Base-by-base conservation (phyloP, 2,888 invertebrate genomes). In the Adelphocoris suturalis region DNA sequence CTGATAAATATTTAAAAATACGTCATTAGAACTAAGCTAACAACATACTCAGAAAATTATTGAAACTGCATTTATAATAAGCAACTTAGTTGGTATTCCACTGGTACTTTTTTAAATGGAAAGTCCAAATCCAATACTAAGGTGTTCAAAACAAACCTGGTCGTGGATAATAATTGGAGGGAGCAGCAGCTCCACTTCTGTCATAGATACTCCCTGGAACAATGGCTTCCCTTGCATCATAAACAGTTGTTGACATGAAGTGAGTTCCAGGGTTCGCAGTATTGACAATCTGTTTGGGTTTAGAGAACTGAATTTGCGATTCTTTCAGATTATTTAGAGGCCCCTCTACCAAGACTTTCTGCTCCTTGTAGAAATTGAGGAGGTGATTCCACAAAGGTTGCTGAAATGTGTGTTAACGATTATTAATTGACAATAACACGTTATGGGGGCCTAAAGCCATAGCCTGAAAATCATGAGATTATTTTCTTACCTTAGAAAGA, bases 331-430 rank as follows among this genome's bases (percentile, higher is more conserved):
- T 99, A 92, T 98, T 99, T 55, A 99, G 94, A 0, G 99, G 99
- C 0, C 99, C 99, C 94, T 99, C 99, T 7, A 99, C 99, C 23
- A 99, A 94, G 61, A 98, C 98, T 93, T 98, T 97, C 91, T 99
- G 97, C 93, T 99, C 99, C 93, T 99, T 99, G 94, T 98, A 99
- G 93, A 99, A 99, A 75, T 97, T 98, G 91, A 99, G 94, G 92
- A 99, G 94, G 93, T 99, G 99, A 93, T 99, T 99, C 99, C 99
- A 99, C 0, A 99, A 94, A 0, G 98, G 98, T 94, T 99, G 99
- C 94, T 95, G 89, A 19, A 91, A 82, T 19, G 52, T 3, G 37
- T 37, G 37, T 37, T 7, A 37, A 37, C 2, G 3, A 37, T 37
- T 7, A 37, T 37, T 37, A 37, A 37, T 37, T 37, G 37, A 2